Base-by-base conservation (phyloP, 2,888 invertebrate genomes). In the Chromoteleia sp. region DNA sequence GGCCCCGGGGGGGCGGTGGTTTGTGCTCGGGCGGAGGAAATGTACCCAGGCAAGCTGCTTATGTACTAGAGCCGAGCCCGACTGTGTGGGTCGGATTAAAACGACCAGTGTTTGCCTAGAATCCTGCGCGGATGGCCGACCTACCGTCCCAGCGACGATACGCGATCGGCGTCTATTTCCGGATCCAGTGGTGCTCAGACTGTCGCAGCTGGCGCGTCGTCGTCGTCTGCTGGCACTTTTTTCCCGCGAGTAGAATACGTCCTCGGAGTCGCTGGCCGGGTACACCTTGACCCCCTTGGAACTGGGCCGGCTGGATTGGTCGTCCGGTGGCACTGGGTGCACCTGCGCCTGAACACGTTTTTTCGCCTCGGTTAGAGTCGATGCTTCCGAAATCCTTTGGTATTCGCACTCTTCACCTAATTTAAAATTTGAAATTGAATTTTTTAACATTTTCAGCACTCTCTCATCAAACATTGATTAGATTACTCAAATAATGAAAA, bases 21-120 rank as follows among this genome's bases (percentile, higher is more conserved):
- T 91, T 91, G 83, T 85, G 90, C 79, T 91, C 91, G 0, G 89
- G 90, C 10, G 94, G 93, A 0, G 94, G 94, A 85, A 94, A 94
- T 0, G 94, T 94, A 87, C 94, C 94, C 94, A 94, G 71, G 94
- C 94, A 45, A 94, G 92, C 87, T 94, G 94, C 85, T 94, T 94
- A 87, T 94, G 93, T 65, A 94, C 93, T 81, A 93, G 89, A 76
- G 92, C 88, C 63, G 86, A 85, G 75, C 86, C 84, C 41, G 52
- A 94, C 93, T 80, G 84, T 45, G 80, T 84, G 21, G 87, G 84
- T 71, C 87, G 86, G 81, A 93, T 93, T 19, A 94, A 92, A 43
- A 94, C 92, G 14, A 94, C 93, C 59, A 94, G 87, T 1, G 93
- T 93, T 87, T 94, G 93, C 83, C 90, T 91, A 80, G 86, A 91